These are phyloP conservation scores for Hypotaenidia okinawae DNA, from an alignment of 2,797 vertebrate genomes.

Conservation along the genomic window DNA sequence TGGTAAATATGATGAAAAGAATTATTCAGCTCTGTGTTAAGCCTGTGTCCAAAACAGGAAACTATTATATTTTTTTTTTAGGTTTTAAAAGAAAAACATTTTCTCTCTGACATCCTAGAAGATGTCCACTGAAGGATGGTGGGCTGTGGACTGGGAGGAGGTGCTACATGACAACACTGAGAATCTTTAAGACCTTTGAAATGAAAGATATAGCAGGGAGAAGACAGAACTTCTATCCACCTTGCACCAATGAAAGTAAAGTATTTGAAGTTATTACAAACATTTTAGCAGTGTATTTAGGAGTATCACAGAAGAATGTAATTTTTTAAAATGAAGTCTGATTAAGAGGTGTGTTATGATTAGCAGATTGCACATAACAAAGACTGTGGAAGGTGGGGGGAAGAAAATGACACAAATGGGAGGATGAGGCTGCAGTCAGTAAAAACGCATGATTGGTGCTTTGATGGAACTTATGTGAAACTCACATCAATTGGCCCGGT, in stretches of 20 bases:
- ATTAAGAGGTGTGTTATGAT: background rate
- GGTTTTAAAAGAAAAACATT: background rate
- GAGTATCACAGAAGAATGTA: background rate
- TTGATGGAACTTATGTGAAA: background rate
- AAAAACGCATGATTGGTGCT: background rate
- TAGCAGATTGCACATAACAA: background rate
- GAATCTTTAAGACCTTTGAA: background rate
- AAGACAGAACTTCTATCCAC: background rate
- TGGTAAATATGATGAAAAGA: background rate
- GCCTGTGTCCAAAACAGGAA: background rate
- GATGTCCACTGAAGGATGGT: background rate
- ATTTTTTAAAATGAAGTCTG: background rate
- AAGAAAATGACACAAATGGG: background rate
- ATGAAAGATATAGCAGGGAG: background rate
- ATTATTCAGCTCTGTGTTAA: background rate
- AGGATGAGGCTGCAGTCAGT: background rate
- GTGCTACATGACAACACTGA: background rate
- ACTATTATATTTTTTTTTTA: background rate
- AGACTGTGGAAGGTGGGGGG: background rate
- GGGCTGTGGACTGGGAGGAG: background rate
- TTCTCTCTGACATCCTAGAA: background rate
- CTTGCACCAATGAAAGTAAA: background rate
- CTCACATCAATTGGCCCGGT: background rate
- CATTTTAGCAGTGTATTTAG: background rate
- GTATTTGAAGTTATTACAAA: background rate